Conservation (phyloP, 2,888 invertebrate species). For the Dolomedes plantarius region DNA sequence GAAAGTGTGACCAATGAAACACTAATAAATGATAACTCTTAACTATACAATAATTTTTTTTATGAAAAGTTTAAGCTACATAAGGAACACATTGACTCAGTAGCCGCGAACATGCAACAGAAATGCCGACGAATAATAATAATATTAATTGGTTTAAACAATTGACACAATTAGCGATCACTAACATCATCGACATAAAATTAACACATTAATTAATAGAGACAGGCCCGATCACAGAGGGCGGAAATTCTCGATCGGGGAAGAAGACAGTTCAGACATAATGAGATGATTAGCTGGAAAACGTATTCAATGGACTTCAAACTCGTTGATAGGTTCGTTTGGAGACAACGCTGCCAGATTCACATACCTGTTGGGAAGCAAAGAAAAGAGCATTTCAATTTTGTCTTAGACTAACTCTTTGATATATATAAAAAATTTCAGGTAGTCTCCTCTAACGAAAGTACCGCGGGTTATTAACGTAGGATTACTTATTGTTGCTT, state of each 20-base stretch:
- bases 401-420: no score
- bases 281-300: constrained; percentile 42
- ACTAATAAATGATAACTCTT: no score
- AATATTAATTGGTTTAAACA: neutral
- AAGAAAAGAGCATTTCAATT: constrained; percentile 24
- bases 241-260: constrained; percentile 17
- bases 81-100: neutral
- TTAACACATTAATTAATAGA: constrained; percentile 15
- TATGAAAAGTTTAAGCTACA: neutral
- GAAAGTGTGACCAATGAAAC: no score
- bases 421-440: no score
- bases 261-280: constrained; percentile 13
- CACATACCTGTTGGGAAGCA: constrained; percentile 83
- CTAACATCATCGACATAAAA: neutral
- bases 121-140: neutral
- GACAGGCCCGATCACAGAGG: constrained; percentile 28
- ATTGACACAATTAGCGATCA: constrained; percentile 5
- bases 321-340: constrained; percentile 83
- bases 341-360: constrained; percentile 84
- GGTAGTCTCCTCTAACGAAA: no score
- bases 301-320: neutral
- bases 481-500: no score
- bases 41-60: neutral
- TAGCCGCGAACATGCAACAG: neutral
- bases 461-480: no score